These are phyloP conservation scores for Camponotus pennsylvanicus DNA, from an alignment of 1,140 invertebrate species.

Conservation along the genomic window DNA sequence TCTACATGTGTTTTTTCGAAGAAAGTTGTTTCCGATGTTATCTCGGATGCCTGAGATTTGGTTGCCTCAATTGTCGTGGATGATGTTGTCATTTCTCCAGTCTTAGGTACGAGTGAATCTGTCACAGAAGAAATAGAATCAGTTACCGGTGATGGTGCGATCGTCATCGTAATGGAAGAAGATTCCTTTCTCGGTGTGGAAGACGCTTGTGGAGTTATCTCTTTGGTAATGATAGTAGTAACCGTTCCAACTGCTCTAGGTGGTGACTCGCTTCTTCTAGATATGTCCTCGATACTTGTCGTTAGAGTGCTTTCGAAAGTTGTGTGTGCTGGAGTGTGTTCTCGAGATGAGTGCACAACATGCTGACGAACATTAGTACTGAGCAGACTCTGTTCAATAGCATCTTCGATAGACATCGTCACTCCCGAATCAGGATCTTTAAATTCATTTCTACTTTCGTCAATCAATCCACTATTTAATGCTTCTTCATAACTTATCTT, in stretches of 20 bases:
- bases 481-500: slow-evolving; percentile 93
- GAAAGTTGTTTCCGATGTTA: background rate
- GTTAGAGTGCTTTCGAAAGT: slow-evolving; percentile 76
- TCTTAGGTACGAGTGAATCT: background rate
- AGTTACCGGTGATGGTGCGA: slow-evolving; percentile 10
- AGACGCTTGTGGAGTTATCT: slow-evolving; percentile 50
- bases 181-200: slow-evolving; percentile 49
- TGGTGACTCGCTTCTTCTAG: slow-evolving; percentile 73
- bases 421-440: slow-evolving; percentile 92
- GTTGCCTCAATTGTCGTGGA: slow-evolving; percentile 18
- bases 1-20: background rate
- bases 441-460: slow-evolving; percentile 92
- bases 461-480: slow-evolving; percentile 92
- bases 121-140: slow-evolving; percentile 20
- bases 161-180: slow-evolving; percentile 22
- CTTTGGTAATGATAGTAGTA: slow-evolving; percentile 80
- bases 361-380: slow-evolving; percentile 70
- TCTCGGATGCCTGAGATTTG: slow-evolving; percentile 17
- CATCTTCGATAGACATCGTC: slow-evolving; percentile 93
- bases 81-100: background rate
- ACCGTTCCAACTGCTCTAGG: slow-evolving; percentile 82
- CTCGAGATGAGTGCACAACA: slow-evolving; percentile 49
- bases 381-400: slow-evolving; percentile 90
- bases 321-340: slow-evolving; percentile 69
- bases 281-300: slow-evolving; percentile 67